A percentile compares a stretch with the other conserved stretches of the same genome.
Evolutionary conservation across 2,888 invertebrate genomes (phyloP).

Genomic region (Dryocosmus kuriphilus): DNA sequence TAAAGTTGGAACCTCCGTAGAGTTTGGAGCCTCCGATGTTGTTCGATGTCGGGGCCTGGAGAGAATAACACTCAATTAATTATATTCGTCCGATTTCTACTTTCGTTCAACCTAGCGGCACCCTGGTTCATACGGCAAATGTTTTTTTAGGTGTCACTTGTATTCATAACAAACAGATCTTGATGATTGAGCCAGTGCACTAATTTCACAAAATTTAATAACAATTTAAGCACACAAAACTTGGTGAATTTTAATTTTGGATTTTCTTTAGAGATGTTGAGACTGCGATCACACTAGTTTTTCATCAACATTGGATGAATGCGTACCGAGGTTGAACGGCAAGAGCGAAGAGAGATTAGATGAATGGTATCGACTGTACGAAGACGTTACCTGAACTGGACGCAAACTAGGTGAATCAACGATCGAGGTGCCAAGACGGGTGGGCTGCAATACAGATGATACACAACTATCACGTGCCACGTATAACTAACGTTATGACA

Average conservation of each 20-base stretch:
- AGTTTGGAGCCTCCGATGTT: slow-evolving; percentile 73
- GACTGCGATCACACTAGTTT: slow-evolving; percentile 19
- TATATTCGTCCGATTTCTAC: background rate
- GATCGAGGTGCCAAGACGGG: slow-evolving; percentile 74
- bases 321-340: slow-evolving; percentile 41
- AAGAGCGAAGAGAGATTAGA: slow-evolving; percentile 30
- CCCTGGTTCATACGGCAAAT: background rate
- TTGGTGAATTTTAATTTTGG: background rate
- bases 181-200: background rate
- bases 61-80: slow-evolving; percentile 39
- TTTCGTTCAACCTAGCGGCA: slow-evolving; percentile 23
- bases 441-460: slow-evolving; percentile 73
- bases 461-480: slow-evolving; percentile 71
- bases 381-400: slow-evolving; percentile 75
- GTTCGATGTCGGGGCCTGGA: slow-evolving; percentile 70
- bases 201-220: slow-evolving; percentile 8
- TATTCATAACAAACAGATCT: background rate
- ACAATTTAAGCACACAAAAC: slow-evolving; percentile 15
- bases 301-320: slow-evolving; percentile 5
- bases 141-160: slow-evolving; percentile 5
- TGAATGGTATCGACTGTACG: slow-evolving; percentile 61
- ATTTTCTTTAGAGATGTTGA: background rate
- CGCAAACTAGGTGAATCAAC: slow-evolving; percentile 73
- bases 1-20: slow-evolving; percentile 70
- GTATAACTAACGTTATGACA: slow-evolving; percentile 55